A percentile compares a stretch with the other conserved stretches of the same genome.
Conservation (phyloP, 2,113 vertebrate species). For the Xenopus laevis region DNA sequence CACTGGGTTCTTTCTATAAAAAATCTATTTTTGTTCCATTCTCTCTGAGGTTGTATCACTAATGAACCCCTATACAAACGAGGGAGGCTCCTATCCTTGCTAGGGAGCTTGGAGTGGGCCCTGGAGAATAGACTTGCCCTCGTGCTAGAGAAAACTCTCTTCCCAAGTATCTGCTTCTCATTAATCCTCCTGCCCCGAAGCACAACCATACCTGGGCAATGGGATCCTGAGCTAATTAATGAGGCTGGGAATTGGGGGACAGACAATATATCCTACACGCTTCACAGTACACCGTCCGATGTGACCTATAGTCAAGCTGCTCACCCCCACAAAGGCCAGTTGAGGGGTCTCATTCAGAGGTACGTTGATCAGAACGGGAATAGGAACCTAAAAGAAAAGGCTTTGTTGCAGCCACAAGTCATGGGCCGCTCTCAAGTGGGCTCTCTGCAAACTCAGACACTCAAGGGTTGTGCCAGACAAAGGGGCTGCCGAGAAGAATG, state of each 20-base stretch:
- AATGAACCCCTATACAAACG: no score
- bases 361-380: conserved; percentile 22
- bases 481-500: neutral
- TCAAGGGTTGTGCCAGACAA: conserved; percentile 19
- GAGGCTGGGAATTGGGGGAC: conserved; percentile 6
- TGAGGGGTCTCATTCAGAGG: neutral
- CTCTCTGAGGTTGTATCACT: no score
- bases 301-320: conserved; percentile 19
- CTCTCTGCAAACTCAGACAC: conserved; percentile 23
- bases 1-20: no score
- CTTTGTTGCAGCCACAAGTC: conserved; percentile 24
- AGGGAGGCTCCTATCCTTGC: no score
- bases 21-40: no score
- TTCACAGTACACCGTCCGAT: conserved; percentile 22
- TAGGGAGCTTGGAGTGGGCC: no score
- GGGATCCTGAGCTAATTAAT: conserved; percentile 39
- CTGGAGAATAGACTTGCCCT: no score
- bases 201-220: conserved; percentile 21
- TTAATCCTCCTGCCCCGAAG: conserved; percentile 30
- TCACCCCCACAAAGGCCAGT: conserved; percentile 19
- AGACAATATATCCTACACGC: conserved; percentile 27
- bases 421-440: conserved; percentile 6
- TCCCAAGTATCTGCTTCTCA: neutral
- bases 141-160: neutral
- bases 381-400: neutral